A percentile compares a stretch with the other conserved stretches of the same genome.
Conservation (phyloP, 2,888 invertebrate genomes). For the Strigamia crassipes region DNA sequence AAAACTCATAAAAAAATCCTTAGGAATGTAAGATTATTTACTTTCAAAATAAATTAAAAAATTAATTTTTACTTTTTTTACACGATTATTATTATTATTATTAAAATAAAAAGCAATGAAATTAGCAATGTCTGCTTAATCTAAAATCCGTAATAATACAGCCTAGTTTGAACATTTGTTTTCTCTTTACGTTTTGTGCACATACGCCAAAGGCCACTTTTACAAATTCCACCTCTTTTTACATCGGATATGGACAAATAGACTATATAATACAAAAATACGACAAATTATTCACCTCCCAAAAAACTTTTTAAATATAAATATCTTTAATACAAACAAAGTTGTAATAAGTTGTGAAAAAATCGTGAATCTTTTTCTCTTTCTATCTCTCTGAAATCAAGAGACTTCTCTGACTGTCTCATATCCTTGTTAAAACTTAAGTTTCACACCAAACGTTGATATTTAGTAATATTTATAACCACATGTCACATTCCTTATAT, state of each 20-base stretch:
- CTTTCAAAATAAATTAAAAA: slow-evolving; percentile 13
- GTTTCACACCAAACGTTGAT: background rate
- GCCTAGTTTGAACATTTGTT: background rate
- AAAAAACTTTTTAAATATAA: background rate
- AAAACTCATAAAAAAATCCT: slow-evolving; percentile 2
- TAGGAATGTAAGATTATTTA: slow-evolving; percentile 7
- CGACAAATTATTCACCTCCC: slow-evolving; percentile 3
- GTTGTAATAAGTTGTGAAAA: background rate
- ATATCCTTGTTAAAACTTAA: background rate
- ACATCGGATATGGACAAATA: slow-evolving; percentile 21
- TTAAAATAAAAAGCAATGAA: background rate
- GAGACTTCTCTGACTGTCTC: background rate
- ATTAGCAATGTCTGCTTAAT: background rate
- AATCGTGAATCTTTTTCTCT: background rate
- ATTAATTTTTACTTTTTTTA: background rate
- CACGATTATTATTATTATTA: background rate
- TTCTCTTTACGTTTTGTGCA: background rate
- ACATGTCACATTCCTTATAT: background rate
- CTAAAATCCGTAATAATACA: background rate
- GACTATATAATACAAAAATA: slow-evolving; percentile 13
- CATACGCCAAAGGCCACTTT: slow-evolving; percentile 23
- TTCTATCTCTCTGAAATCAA: background rate
- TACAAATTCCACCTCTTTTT: slow-evolving; percentile 3
- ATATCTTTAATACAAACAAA: background rate
- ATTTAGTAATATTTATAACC: background rate